phyloP scores from a whole-genome alignment of 2,797 vertebrate genomes.

The Geranospiza caerulescens region DNA sequence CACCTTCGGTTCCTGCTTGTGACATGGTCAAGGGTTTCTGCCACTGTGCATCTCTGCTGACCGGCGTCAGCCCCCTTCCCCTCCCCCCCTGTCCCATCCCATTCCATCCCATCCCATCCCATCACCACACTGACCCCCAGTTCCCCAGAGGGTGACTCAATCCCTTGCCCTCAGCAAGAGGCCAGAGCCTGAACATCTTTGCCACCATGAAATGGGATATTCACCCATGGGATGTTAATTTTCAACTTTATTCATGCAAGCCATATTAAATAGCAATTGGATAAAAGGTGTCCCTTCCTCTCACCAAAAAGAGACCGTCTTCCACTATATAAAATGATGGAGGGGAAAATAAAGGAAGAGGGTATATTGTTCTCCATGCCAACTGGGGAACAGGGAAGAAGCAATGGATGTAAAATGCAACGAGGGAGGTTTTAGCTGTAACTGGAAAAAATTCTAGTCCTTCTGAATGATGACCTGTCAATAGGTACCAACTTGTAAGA shows the following conservation, averaged over 20 bases:
- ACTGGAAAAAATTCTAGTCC: neutral
- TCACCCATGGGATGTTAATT: neutral
- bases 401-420: neutral
- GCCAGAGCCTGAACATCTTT: neutral
- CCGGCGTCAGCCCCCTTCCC: rapidly evolving
- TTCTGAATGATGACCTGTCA: neutral
- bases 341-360: neutral
- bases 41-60: neutral
- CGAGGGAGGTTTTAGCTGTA: neutral
- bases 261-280: neutral
- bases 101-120: too few relatives aligned
- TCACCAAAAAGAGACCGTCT: neutral
- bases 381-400: neutral
- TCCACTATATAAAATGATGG: neutral
- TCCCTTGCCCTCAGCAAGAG: neutral
- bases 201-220: neutral
- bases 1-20: neutral
- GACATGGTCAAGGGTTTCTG: neutral
- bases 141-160: neutral
- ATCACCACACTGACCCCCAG: neutral
- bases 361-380: neutral
- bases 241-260: neutral
- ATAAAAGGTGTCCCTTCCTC: neutral
- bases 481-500: neutral
- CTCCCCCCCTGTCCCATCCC: too few relatives aligned